Conservation (phyloP, 2,888 invertebrate species). For the Helicoverpa assulta region DNA sequence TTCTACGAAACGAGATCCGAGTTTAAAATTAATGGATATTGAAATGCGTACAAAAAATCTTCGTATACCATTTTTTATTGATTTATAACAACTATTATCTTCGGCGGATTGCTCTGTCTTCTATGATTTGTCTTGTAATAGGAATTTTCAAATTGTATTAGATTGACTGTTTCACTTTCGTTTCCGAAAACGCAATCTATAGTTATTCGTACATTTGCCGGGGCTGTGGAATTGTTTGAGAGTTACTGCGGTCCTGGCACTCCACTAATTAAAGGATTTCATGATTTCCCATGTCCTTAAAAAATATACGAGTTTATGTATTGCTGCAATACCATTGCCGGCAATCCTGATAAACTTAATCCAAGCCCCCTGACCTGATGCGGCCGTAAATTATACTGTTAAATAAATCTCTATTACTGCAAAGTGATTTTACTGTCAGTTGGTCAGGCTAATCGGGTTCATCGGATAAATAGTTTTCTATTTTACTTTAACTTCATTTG, state of each 20-base stretch:
- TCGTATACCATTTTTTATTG: conserved; percentile 37
- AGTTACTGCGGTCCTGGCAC: too few relatives aligned
- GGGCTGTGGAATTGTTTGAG: too few relatives aligned
- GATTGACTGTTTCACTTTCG: conserved; percentile 38
- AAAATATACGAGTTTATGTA: too few relatives aligned
- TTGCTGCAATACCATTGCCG: too few relatives aligned
- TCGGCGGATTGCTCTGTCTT: conserved; percentile 42
- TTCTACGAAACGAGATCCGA: conserved; percentile 57
- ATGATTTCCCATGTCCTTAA: too few relatives aligned
- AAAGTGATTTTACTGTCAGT: background rate
- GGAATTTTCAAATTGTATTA: conserved; percentile 22
- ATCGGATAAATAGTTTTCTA: conserved; percentile 5
- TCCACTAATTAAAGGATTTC: too few relatives aligned
- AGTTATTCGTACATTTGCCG: background rate
- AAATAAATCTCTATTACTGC: background rate
- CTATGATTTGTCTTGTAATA: conserved; percentile 27
- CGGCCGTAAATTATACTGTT: background rate
- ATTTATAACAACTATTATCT: conserved; percentile 46
- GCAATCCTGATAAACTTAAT: background rate
- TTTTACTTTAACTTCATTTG: conserved; percentile 14
- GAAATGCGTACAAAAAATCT: conserved; percentile 48
- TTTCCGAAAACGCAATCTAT: background rate
- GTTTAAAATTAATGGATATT: conserved; percentile 50
- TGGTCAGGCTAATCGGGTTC: conserved; percentile 7
- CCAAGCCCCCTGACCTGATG: background rate